Conservation (phyloP, 2,113 vertebrate species). For the Python bivittatus region DNA sequence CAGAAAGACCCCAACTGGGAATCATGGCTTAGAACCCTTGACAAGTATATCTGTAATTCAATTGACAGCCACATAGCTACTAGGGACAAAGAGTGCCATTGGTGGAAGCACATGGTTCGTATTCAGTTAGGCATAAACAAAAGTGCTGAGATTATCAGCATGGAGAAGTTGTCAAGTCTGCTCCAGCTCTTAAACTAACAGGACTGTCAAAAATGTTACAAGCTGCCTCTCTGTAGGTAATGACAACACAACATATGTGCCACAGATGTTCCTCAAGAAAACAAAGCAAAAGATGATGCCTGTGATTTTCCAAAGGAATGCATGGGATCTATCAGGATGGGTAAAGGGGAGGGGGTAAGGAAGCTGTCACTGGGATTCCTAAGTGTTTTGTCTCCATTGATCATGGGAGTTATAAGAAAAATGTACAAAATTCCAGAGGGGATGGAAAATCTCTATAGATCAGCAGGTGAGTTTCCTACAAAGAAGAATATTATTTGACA, state of each 20-base stretch:
- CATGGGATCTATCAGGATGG: slow-evolving; percentile 5
- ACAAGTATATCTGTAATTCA: not conserved
- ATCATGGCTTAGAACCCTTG: not conserved
- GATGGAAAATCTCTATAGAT: not conserved
- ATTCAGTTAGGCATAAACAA: not conserved
- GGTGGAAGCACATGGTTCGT: not conserved
- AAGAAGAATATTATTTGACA: not conserved
- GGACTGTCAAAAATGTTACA: not conserved
- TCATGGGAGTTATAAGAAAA: not conserved
- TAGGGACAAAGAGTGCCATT: not conserved
- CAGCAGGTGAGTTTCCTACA: not conserved
- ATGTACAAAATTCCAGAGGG: not conserved
- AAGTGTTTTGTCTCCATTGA: not conserved
- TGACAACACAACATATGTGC: not conserved
- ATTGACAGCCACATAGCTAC: not conserved
- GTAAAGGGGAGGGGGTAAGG: not conserved
- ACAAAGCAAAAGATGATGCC: not conserved
- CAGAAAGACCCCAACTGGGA: not conserved
- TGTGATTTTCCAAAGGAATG: not conserved
- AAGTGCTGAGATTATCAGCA: not conserved
- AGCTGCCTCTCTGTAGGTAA: not conserved
- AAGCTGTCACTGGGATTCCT: not conserved
- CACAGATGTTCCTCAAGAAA: not conserved
- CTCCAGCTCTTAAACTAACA: not conserved
- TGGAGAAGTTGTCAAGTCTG: not conserved